These are phyloP conservation scores for Limnodromus scolopaceus DNA, from an alignment of 2,797 vertebrate species.

Conservation along the genomic window DNA sequence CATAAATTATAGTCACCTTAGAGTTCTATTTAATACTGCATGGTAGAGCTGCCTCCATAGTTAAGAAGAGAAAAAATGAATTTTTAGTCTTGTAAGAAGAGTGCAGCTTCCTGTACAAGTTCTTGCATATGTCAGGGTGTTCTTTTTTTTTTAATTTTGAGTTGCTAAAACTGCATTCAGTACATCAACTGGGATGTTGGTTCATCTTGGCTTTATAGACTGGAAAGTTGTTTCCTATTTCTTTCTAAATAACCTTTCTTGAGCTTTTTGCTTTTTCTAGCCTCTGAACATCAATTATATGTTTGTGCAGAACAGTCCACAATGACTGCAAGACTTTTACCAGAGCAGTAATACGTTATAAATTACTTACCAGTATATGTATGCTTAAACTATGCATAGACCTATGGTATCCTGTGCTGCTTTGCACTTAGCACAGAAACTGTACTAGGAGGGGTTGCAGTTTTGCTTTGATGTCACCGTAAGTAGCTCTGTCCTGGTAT, in stretches of 20 bases:
- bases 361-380: background rate
- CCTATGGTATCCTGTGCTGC: fast-evolving
- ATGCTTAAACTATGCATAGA: background rate
- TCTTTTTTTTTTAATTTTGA: background rate
- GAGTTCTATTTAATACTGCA: background rate
- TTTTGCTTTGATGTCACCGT: background rate
- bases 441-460: background rate
- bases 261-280: fast-evolving
- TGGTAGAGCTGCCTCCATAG: background rate
- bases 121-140: background rate
- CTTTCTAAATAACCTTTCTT: background rate
- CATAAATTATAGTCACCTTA: background rate
- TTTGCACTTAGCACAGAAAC: background rate
- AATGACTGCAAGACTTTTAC: background rate
- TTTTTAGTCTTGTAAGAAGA: background rate
- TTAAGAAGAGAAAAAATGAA: background rate
- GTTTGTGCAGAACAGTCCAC: background rate
- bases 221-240: background rate
- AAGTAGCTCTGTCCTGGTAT: background rate
- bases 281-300: background rate
- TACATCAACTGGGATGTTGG: background rate
- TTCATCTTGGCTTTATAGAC: background rate
- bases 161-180: background rate
- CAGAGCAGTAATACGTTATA: background rate
- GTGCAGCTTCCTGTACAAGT: background rate